Percentiles rank a stretch among this genome's conserved stretches.
phyloP scores from a whole-genome alignment of 1,140 invertebrate genomes.

The Bombus cullumanus region DNA sequence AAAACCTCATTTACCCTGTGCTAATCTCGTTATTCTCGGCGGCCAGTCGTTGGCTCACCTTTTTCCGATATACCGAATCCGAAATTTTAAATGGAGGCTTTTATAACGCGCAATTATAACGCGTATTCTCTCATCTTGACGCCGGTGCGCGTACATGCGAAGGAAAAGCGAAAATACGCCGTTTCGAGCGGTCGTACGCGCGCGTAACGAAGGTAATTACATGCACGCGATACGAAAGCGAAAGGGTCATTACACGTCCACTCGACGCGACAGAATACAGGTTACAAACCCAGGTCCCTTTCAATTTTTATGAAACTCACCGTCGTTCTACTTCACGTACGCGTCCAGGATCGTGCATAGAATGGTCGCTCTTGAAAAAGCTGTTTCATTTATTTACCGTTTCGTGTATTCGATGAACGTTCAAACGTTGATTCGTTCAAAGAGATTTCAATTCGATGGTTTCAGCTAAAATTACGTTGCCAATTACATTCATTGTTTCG shows the following conservation, averaged over 20 bases:
- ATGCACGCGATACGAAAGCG: constrained; percentile 52
- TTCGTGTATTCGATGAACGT: not conserved
- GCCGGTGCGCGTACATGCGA: not conserved
- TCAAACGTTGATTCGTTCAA: not conserved
- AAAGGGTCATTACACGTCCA: constrained; percentile 34
- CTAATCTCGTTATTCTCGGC: constrained; percentile 31
- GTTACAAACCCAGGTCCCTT: constrained; percentile 16
- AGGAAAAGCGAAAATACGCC: constrained; percentile 20
- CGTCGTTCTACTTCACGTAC: not conserved
- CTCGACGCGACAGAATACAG: constrained; percentile 23
- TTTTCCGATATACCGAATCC: constrained; percentile 45
- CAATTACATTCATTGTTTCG: too few species aligned
- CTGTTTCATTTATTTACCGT: not conserved
- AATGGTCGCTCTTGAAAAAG: not conserved
- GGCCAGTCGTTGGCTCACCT: constrained; percentile 14
- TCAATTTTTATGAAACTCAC: not conserved
- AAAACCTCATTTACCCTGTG: constrained; percentile 38
- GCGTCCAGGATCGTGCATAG: not conserved
- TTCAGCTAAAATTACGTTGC: not conserved
- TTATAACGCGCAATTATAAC: constrained; percentile 50
- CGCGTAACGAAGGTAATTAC: constrained; percentile 59
- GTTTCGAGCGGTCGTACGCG: constrained; percentile 5
- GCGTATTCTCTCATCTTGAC: constrained; percentile 49
- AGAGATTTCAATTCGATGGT: not conserved
- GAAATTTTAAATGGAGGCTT: constrained; percentile 44